These are phyloP conservation scores for Hemicordylus capensis DNA, from an alignment of 2,113 vertebrate genomes.

Conservation along the genomic window DNA sequence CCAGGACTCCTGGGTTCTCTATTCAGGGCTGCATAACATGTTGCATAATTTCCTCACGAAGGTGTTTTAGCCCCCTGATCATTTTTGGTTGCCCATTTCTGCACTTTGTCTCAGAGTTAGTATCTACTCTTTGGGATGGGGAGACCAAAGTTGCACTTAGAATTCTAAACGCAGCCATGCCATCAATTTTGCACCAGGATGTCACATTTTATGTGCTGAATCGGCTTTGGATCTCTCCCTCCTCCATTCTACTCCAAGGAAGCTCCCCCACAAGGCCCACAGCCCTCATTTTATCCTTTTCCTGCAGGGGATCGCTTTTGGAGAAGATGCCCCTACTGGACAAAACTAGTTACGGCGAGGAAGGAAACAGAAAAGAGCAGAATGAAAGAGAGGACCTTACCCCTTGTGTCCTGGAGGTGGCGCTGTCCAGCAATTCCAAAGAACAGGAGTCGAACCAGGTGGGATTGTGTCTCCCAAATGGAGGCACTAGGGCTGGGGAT, in stretches of 20 bases:
- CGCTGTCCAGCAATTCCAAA: neutral
- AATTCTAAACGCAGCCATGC: too few relatives aligned
- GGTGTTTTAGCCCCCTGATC: too few relatives aligned
- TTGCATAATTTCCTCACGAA: too few relatives aligned
- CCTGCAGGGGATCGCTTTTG: constrained; percentile 83
- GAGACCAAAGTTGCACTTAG: too few relatives aligned
- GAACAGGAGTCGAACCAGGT: neutral
- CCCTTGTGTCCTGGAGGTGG: neutral
- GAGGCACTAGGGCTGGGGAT: constrained; percentile 14
- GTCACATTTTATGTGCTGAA: neutral
- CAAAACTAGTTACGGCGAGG: constrained; percentile 68
- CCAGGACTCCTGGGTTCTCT: neutral
- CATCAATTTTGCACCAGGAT: too few relatives aligned
- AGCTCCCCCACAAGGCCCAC: neutral
- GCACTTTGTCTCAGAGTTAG: too few relatives aligned
- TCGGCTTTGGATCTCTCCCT: neutral
- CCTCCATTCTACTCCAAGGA: neutral
- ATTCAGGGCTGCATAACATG: neutral
- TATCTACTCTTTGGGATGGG: too few relatives aligned
- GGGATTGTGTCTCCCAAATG: too few relatives aligned
- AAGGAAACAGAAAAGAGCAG: constrained; percentile 45
- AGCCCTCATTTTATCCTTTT: neutral
- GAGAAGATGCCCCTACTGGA: constrained; percentile 90
- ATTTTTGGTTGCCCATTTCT: too few relatives aligned
- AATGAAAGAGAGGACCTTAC: constrained; percentile 8